phyloP scores from a whole-genome alignment of 2,888 invertebrate genomes.

The Anoncus sp. region DNA sequence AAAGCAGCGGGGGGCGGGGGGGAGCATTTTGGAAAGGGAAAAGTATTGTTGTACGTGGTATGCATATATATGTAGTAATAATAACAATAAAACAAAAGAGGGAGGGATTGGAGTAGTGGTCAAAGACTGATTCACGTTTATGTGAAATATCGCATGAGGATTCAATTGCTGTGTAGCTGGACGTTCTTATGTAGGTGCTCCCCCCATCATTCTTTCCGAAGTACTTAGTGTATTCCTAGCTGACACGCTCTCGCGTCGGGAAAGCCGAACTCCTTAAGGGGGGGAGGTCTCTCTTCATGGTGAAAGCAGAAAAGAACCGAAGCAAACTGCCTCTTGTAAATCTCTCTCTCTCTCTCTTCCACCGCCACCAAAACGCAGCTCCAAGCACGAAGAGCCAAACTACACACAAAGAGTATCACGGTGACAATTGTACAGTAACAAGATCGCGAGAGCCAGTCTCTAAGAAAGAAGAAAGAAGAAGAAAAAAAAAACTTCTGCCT shows the following conservation, averaged over 20 bases:
- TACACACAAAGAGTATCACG: conserved; percentile 18
- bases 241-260: conserved; percentile 72
- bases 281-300: conserved; percentile 66
- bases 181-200: conserved; percentile 1
- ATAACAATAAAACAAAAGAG: neutral
- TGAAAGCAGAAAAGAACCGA: conserved; percentile 76
- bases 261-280: conserved; percentile 75
- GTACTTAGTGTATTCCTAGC: conserved; percentile 34
- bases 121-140: neutral
- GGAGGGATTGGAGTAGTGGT: conserved; percentile 10
- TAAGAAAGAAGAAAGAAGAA: neutral
- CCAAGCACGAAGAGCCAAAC: conserved; percentile 1
- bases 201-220: neutral
- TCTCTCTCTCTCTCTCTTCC: neutral
- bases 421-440: conserved; percentile 34
- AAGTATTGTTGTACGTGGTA: conserved; percentile 20
- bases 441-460: neutral
- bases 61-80: conserved; percentile 24
- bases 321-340: no score
- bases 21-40: conserved; percentile 25
- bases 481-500: neutral
- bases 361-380: no score
- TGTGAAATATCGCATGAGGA: no score
- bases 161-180: neutral
- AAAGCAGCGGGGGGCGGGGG: conserved; percentile 50